Base-by-base conservation (phyloP, 2,797 vertebrate species). In the Bradypus variegatus region DNA sequence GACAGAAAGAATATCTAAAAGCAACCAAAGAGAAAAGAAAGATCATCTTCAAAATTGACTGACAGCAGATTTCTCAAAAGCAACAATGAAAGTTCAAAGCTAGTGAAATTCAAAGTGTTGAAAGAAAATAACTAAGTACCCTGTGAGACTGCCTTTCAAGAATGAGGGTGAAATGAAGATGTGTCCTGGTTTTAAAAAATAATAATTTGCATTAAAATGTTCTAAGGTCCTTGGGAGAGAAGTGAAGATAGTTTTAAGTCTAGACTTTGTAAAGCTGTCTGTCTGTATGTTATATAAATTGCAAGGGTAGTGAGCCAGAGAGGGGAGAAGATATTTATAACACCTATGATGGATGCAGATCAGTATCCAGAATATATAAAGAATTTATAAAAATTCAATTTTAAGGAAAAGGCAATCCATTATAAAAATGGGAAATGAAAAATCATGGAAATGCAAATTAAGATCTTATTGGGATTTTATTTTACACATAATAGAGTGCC, bases 401-500 rank as follows among this genome's bases (percentile, higher is more conserved):
- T 91, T 73, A 73, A 89, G 53, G 31, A 36, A 81, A 88, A 75
- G 23, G 65, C 16, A 67, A 2, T 48, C 36, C 19, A 65, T 50
- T 58, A 62, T 53, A 88, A 81, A 85, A 90, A 31, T 81, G 41
- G 55, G n/a, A 82, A 89, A 55, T 67, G 38, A 91, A 80, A 91
- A 94, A 33, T 50, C 36, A 88, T 27, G 31, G 23, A 77, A 80
- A 48, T 65, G 70, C 53, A 60, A 77, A 55, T 58, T 41, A 60
- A 86, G 45, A 64, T 77, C 55, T 82, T 53, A 77, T 12, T 88
- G 88, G 55, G 6, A 89, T 64, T 89, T 23, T 73, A 36, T 86
- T 91, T 86, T 78, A 45, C 10, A 60, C 73, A 79, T 79, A 27
- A 36, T 73, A 65, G n/a, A 79, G 64, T 64, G 36, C 45, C 81